A percentile compares a stretch with the other conserved stretches of the same genome.
Evolutionary conservation across 37 sponge, comb jelly and placozoan genomes (phyloP).

Genomic region (Mnemiopsis leidyi): DNA sequence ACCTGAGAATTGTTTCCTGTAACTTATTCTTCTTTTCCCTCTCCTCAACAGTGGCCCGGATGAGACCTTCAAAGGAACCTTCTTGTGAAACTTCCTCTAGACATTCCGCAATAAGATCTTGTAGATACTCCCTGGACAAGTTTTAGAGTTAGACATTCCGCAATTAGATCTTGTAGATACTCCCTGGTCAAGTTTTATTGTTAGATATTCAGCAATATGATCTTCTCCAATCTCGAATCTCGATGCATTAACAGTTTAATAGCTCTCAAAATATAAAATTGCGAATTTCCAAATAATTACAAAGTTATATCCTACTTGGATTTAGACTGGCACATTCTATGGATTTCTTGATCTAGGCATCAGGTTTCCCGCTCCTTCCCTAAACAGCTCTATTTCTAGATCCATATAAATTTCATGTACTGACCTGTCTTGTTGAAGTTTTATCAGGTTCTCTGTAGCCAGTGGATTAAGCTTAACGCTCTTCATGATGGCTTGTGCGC

Average conservation of each 20-base stretch:
- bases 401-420: too few relatives aligned
- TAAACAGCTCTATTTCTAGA: too few relatives aligned
- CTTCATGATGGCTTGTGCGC: constrained; percentile 53
- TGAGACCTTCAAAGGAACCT: constrained; percentile 58
- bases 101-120: constrained; percentile 10
- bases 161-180: constrained; percentile 49
- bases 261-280: too few relatives aligned
- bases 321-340: too few relatives aligned
- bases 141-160: constrained; percentile 32
- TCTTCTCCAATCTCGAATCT: too few relatives aligned
- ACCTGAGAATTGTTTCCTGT: constrained; percentile 66
- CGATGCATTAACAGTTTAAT: too few relatives aligned
- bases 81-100: constrained; percentile 58
- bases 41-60: constrained; percentile 62
- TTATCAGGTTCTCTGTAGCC: constrained; percentile 59
- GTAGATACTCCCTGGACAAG: constrained; percentile 63
- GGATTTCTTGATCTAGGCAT: too few relatives aligned
- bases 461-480: constrained; percentile 62
- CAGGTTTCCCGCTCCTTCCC: too few relatives aligned
- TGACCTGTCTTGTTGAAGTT: constrained; percentile 65
- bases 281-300: too few relatives aligned
- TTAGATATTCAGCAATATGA: too few relatives aligned
- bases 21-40: constrained; percentile 63
- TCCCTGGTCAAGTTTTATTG: too few relatives aligned
- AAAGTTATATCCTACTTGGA: too few relatives aligned